phyloP scores from a whole-genome alignment of 2,888 invertebrate genomes.

The Pammene aurita region DNA sequence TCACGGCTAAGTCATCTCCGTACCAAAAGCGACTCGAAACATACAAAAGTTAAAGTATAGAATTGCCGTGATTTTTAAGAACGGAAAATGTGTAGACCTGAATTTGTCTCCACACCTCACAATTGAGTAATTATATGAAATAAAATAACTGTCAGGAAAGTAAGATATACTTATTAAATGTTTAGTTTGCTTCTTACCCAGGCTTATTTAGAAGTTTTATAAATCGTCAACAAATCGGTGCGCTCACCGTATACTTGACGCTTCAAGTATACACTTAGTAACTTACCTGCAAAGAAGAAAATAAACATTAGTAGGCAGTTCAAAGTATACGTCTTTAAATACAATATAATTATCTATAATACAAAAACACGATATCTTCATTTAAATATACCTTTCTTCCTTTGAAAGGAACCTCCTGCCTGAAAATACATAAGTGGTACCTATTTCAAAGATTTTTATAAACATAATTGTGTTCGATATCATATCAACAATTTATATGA shows the following conservation, averaged over 20 bases:
- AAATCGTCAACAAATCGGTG: neutral
- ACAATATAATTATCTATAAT: neutral
- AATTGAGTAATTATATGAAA: slow-evolving; percentile 52
- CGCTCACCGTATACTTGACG: too few relatives aligned
- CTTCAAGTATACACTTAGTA: too few relatives aligned
- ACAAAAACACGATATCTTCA: too few relatives aligned
- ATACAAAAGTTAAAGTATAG: slow-evolving; percentile 44
- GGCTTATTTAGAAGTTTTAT: neutral
- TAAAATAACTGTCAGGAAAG: slow-evolving; percentile 43
- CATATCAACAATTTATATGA: too few relatives aligned
- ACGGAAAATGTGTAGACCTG: slow-evolving; percentile 51
- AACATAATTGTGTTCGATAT: too few relatives aligned
- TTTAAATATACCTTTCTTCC: too few relatives aligned
- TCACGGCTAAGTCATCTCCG: slow-evolving; percentile 46
- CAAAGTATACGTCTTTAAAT: neutral
- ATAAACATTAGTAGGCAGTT: slow-evolving; percentile 36
- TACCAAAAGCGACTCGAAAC: slow-evolving; percentile 48
- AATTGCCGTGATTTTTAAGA: slow-evolving; percentile 38
- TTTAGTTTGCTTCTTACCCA: slow-evolving; percentile 14
- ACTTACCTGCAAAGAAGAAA: slow-evolving; percentile 52
- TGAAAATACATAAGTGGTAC: too few relatives aligned
- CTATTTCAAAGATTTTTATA: too few relatives aligned
- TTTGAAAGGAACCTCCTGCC: too few relatives aligned
- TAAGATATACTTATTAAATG: slow-evolving; percentile 16
- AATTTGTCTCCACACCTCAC: slow-evolving; percentile 52